Base-by-base conservation (phyloP, 2,888 invertebrate species). In the Ophion obscuratus region DNA sequence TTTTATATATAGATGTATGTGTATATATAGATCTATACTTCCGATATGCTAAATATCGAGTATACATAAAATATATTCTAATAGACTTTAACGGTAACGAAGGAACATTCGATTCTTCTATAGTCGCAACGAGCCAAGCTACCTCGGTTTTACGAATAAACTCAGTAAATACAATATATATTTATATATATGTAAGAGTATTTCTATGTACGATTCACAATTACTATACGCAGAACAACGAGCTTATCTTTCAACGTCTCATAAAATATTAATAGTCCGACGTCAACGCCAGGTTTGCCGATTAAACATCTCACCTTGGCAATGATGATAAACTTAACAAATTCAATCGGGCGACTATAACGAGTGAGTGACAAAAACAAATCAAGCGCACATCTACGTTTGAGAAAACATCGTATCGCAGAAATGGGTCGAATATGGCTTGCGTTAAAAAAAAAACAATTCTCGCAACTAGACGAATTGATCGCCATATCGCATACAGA, bases 71-170 rank as follows among this genome's bases (percentile, higher is more conserved):
- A 85, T 85, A 83, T 86, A 61, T 81, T 79, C 62, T 36, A 70
- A 86, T 83, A 77, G 76, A 77, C 62, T 85, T 85, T 68, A 85
- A 85, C 85, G 77, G 53, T 80, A 83, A 77, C 71, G 53, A 71
- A 71, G 71, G 57, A 71, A 71, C 71, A 57, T 17, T 68, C 40
- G 44, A 68, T 59, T 74, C 40, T 53, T 73, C 36, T 73, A 73
- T 36, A 61, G 59, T 36, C 59, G 36, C 73, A 76, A 81, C 74
- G 73, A 84, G 66, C 44, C 68, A 74, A 81, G 73, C 64, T 62
- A 44, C 59, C 61, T 67, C 36, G 67, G 24, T 83, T 47, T 71
- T 47, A 73, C 66, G 31, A 44, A 14, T 11, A 76, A 68, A 59
- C 59, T 20, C 2, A 64, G 40, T 24, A 47, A 64, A 36, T 24